Base-by-base conservation (phyloP, 2,113 vertebrate genomes). In the Amia ocellicauda region DNA sequence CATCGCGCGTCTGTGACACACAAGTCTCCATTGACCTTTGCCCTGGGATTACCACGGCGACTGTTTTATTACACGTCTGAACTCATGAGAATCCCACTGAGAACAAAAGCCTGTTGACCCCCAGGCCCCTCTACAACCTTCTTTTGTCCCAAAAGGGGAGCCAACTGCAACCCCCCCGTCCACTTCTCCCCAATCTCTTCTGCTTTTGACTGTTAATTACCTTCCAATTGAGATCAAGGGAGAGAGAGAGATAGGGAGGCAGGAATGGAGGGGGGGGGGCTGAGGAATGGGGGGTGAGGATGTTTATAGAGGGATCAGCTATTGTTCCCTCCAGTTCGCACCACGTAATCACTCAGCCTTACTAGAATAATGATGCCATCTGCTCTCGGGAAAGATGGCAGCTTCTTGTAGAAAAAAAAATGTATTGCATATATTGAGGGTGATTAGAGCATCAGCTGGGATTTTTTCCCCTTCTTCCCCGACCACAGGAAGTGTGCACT, bases 341-440 rank as follows among this genome's bases (percentile, higher is more conserved):
- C 67, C 64, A 72, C 78, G 77, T 84, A 86, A 88, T 89, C 84
- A 84, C 75, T 88, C 85, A 87, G 85, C 84, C 83, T 83, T 75
- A 81, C 78, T 76, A 74, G 74, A 74, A 80, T 88, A 87, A 88
- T 88, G 84, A 86, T 79, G 82, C 85, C 86, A 88, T 89, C 86
- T 89, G 88, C 82, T 83, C 82, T 71, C 60, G 23, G 72, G 71
- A 74, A 85, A 81, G 84, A 82, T 70, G 69, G 74, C 78, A 69
- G 80, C 77, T 78, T 76, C 73, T 78, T 75, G 75, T 69, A 75
- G 69, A 74, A 78, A 83, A 79, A 88, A 84, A 84, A 86, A 88
- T 88, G 78, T 74, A 78, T 83, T 55, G 71, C 76, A 78, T 81
- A 79, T 73, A 88, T 86, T 70, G 77, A 59, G 72, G 72, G 74